A percentile compares a stretch with the other conserved stretches of the same genome.
phyloP scores from a whole-genome alignment of 2,888 invertebrate species.

The Diplazon laetatorius region DNA sequence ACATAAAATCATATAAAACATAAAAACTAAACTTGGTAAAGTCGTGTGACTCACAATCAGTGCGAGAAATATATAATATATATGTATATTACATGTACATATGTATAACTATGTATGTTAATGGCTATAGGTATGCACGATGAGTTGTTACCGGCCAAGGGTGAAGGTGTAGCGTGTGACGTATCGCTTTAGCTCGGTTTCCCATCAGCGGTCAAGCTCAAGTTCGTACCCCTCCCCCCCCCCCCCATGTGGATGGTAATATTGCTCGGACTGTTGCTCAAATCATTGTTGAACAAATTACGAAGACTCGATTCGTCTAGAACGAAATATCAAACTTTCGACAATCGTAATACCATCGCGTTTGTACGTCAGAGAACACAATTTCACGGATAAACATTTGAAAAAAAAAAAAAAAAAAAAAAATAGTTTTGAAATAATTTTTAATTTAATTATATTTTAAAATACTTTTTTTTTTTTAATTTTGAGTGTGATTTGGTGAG shows the following conservation, averaged over 20 bases:
- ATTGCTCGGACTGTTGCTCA: conserved; percentile 70
- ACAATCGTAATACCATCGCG: background rate
- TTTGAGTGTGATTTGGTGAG: background rate
- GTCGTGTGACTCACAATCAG: conserved; percentile 16
- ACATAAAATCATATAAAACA: background rate
- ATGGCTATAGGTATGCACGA: background rate
- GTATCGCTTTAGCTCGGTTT: conserved; percentile 45
- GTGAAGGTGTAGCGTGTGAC: conserved; percentile 23
- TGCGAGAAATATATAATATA: conserved; percentile 2
- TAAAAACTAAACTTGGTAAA: conserved; percentile 12
- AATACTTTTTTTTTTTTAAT: background rate
- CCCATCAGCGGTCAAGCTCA: conserved; percentile 60
- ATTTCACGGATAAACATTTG: conserved; percentile 63
- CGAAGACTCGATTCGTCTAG: conserved; percentile 46
- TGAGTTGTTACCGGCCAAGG: background rate
- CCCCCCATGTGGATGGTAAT: conserved; percentile 75
- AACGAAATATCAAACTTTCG: conserved; percentile 13
- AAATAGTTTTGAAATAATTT: no score
- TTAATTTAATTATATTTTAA: no score
- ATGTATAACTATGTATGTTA: background rate
- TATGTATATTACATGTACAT: background rate
- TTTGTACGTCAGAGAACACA: conserved; percentile 56
- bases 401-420: no score
- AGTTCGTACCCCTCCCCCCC: no score
- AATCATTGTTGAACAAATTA: conserved; percentile 69